Percentiles rank a stretch among this genome's conserved stretches.
Conservation (phyloP, 2,888 invertebrate genomes). For the Chrysolina americana region DNA sequence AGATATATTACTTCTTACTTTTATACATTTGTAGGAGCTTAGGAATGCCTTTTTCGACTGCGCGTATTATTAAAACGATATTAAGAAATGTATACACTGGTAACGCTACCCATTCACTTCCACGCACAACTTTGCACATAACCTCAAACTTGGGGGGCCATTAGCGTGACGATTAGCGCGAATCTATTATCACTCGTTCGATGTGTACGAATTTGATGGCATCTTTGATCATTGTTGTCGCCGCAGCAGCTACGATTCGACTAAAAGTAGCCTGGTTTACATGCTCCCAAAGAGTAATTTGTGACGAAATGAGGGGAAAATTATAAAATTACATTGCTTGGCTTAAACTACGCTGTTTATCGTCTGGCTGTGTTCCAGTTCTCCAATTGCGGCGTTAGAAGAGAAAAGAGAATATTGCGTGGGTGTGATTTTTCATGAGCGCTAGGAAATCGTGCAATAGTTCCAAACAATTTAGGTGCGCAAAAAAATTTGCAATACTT, state of each 20-base stretch:
- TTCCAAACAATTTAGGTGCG: too few relatives aligned
- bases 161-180: not conserved
- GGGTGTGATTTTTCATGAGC: too few relatives aligned
- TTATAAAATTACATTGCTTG: constrained; percentile 72
- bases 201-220: constrained; percentile 36
- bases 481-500: too few relatives aligned
- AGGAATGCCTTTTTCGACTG: constrained; percentile 36
- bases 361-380: constrained; percentile 60
- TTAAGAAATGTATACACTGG: constrained; percentile 49
- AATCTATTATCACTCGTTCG: constrained; percentile 28
- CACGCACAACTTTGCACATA: constrained; percentile 29
- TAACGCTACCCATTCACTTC: constrained; percentile 29
- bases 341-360: constrained; percentile 69
- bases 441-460: too few relatives aligned
- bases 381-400: constrained; percentile 7
- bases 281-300: constrained; percentile 70
- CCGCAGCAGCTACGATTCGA: constrained; percentile 66
- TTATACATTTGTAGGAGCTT: constrained; percentile 44
- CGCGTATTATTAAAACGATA: constrained; percentile 57
- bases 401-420: not conserved
- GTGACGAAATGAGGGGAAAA: constrained; percentile 72
- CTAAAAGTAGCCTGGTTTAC: constrained; percentile 69
- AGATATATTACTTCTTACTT: constrained; percentile 65
- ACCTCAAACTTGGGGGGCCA: constrained; percentile 22
- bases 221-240: constrained; percentile 62